These are phyloP conservation scores for Oxyscelio sp. DNA, from an alignment of 2,888 invertebrate genomes.

Conservation along the genomic window DNA sequence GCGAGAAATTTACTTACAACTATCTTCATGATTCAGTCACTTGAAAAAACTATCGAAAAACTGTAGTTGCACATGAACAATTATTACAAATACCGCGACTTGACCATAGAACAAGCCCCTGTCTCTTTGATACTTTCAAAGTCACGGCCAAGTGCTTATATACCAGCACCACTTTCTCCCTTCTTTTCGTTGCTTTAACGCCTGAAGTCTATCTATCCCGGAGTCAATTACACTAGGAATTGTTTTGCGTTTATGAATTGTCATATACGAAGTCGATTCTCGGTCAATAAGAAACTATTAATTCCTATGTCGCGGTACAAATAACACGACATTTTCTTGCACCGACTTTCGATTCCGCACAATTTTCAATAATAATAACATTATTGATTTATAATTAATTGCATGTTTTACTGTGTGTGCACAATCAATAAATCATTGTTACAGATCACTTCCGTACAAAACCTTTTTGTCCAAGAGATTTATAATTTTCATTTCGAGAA, in stretches of 20 bases:
- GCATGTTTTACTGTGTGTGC: conserved; percentile 9
- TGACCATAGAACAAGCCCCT: conserved; percentile 70
- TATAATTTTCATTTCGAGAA: conserved; percentile 26
- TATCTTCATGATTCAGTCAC: conserved; percentile 80
- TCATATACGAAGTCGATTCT: conserved; percentile 32
- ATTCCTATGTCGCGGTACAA: conserved; percentile 50
- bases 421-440: conserved; percentile 44
- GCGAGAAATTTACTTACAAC: conserved; percentile 81
- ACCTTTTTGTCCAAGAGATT: conserved; percentile 10
- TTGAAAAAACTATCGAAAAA: conserved; percentile 23
- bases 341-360: conserved; percentile 45
- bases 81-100: conserved; percentile 69
- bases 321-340: conserved; percentile 53
- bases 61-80: conserved; percentile 67
- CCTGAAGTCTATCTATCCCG: conserved; percentile 46
- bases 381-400: conserved; percentile 52
- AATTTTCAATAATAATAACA: conserved; percentile 31
- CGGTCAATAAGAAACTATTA: conserved; percentile 52
- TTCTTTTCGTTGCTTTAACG: conserved; percentile 81
- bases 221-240: conserved; percentile 39
- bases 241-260: conserved; percentile 48
- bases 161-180: conserved; percentile 87
- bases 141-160: conserved; percentile 88
- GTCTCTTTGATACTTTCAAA: conserved; percentile 85
- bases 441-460: conserved; percentile 36